Evolutionary conservation across 2,888 invertebrate genomes (phyloP), one percentile per base, ranked within the genome.

Genomic region (Napeogenes inachia): DNA sequence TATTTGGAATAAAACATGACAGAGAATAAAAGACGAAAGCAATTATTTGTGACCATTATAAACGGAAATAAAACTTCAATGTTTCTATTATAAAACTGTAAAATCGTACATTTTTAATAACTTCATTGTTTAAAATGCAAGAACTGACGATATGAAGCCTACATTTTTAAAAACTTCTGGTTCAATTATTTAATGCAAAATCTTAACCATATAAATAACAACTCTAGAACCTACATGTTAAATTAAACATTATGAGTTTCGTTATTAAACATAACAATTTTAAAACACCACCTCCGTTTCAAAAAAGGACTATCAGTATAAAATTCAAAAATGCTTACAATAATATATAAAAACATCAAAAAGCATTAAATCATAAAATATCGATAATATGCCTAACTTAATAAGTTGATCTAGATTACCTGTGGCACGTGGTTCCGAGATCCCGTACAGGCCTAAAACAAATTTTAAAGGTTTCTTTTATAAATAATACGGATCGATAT

Each of bases 381-480:
- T 46, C 21, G 32, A 59, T 57, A 30, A 59, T 38, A 57, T 61
- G 57, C 55, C 8, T 56, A 60, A 62, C 60, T 50, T 62, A 54
- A 60, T 54, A 61, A 64, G 45, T 53, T 62, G 63, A 60, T 63
- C 66, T 64, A 66, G 55, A 77, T 84, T 86, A 86, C 86, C 86
- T 86, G 85, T 69, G 79, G 68, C 79, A 81, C 75, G 75, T 81
- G 85, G 76, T 84, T 85, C 81, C 85, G 79, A 71, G 81, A 75
- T 78, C 79, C 84, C 75, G 86, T 69, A 76, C 86, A 86, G 86
- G 86, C 86, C 86, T 86, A 86, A 84, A 87, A 87, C 85, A 87
- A 84, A 86, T 85, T 86, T 82, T 75, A 81, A 84, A 82, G 75
- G 78, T 78, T 82, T 79, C 78, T 79, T 82, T 80, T 81, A 82